Conservation (phyloP, 2,797 vertebrate genomes). For the Meda fulgida region DNA sequence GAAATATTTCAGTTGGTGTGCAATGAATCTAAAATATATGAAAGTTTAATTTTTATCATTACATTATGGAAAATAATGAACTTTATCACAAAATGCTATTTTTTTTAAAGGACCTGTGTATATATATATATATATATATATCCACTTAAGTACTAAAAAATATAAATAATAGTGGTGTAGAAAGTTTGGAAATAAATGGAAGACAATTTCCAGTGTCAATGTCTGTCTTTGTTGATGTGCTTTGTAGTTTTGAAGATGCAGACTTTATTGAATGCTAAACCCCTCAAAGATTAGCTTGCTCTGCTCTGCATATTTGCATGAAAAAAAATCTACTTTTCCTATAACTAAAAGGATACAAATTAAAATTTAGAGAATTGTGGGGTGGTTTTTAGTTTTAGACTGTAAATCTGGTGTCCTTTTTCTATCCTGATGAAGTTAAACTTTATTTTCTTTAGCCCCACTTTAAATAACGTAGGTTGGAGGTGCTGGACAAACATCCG, state of each 20-base stretch:
- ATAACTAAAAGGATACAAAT: background rate
- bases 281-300: background rate
- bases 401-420: background rate
- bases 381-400: background rate
- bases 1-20: too few relatives aligned
- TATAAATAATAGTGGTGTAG: background rate
- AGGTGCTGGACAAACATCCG: background rate
- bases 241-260: constrained; percentile 9
- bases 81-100: too few relatives aligned
- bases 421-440: background rate
- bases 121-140: too few relatives aligned
- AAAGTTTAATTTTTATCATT: too few relatives aligned
- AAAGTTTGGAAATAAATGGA: background rate
- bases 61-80: too few relatives aligned
- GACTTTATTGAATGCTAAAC: constrained; percentile 5
- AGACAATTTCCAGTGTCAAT: background rate
- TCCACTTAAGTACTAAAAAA: too few relatives aligned
- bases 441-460: background rate
- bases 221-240: constrained; percentile 2
- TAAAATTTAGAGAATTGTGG: background rate
- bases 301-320: background rate
- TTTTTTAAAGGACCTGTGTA: too few relatives aligned
- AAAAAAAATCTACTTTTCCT: too few relatives aligned
- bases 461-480: background rate
- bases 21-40: too few relatives aligned